These are phyloP conservation scores for Agriopis aurantiaria DNA, from an alignment of 2,888 invertebrate species.

Conservation along the genomic window DNA sequence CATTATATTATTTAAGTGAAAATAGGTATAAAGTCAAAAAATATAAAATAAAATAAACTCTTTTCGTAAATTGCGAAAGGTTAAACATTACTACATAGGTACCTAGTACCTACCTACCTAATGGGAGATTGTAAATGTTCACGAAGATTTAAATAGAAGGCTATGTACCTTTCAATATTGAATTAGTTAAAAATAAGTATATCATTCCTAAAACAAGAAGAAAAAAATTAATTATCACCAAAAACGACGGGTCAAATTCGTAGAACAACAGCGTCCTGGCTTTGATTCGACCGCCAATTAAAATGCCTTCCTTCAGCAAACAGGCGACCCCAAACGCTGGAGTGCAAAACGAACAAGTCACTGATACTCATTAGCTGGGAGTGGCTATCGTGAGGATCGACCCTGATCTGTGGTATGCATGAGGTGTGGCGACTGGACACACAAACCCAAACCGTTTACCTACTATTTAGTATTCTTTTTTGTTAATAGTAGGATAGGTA, in stretches of 20 bases:
- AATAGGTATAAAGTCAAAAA: too few species aligned
- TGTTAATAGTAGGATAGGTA: too few species aligned
- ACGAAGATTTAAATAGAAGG: background rate
- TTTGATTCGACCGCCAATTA: constrained; percentile 39
- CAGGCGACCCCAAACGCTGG: constrained; percentile 11
- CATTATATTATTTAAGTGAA: too few species aligned
- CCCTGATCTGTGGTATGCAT: constrained; percentile 8
- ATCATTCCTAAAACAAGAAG: background rate
- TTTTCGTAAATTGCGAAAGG: too few species aligned
- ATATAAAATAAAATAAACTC: too few species aligned
- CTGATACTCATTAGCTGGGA: constrained; percentile 32
- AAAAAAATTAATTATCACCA: constrained; percentile 8
- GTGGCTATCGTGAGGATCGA: constrained; percentile 6
- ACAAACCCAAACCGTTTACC: background rate
- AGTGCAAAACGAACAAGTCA: constrained; percentile 32
- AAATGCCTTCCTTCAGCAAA: constrained; percentile 30
- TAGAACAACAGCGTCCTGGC: constrained; percentile 25
- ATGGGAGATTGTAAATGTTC: too few species aligned
- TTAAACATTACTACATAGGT: too few species aligned
- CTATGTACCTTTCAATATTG: background rate
- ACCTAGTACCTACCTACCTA: too few species aligned
- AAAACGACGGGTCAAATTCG: constrained; percentile 19
- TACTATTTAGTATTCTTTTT: too few species aligned
- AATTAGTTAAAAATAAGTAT: background rate
- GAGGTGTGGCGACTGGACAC: constrained; percentile 11